Evolutionary conservation across 2,797 vertebrate genomes (phyloP).

Genomic region (Aulostomus chinensis): DNA sequence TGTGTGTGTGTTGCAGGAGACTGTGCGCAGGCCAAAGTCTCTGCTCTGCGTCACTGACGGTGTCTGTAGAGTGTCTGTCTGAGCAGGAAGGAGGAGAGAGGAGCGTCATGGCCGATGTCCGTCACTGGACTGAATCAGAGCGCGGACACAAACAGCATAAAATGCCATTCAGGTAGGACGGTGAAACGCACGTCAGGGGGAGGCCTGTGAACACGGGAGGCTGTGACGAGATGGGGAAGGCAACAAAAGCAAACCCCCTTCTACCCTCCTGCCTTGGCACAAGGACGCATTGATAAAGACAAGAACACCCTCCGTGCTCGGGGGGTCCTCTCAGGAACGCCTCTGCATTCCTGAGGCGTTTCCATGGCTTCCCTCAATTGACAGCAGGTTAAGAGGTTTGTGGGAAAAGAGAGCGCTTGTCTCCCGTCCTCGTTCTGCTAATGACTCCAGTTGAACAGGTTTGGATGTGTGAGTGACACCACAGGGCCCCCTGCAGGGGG

Average conservation of each 20-base stretch:
- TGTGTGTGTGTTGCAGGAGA: slow-evolving; percentile 10
- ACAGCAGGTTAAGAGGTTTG: slow-evolving; percentile 81
- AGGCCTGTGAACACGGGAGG: slow-evolving; percentile 7
- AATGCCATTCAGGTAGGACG: too few relatives aligned
- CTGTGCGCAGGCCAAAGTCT: slow-evolving; percentile 20
- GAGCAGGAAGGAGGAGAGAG: slow-evolving; percentile 33
- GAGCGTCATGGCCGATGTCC: slow-evolving; percentile 1
- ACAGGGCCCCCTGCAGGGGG: slow-evolving; percentile 60
- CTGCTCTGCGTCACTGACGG: slow-evolving; percentile 38
- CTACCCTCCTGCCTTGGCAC: slow-evolving; percentile 27
- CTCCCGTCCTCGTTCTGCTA: slow-evolving; percentile 63
- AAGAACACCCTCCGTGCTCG: slow-evolving; percentile 53
- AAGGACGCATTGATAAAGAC: slow-evolving; percentile 63
- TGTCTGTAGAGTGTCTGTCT: slow-evolving; percentile 25
- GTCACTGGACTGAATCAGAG: slow-evolving; percentile 11
- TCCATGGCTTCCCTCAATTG: slow-evolving; percentile 75
- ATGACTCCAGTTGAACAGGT: slow-evolving; percentile 67
- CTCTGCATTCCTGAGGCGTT: slow-evolving; percentile 73
- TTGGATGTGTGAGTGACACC: slow-evolving; percentile 43
- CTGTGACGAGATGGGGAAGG: slow-evolving; percentile 24
- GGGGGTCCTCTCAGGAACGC: slow-evolving; percentile 58
- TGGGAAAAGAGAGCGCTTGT: slow-evolving; percentile 76
- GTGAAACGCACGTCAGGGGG: too few relatives aligned
- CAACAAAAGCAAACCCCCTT: slow-evolving; percentile 26
- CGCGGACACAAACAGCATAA: too few relatives aligned